These are phyloP conservation scores for Lycocerus yunnanus DNA, from an alignment of 2,888 invertebrate species.

Conservation along the genomic window DNA sequence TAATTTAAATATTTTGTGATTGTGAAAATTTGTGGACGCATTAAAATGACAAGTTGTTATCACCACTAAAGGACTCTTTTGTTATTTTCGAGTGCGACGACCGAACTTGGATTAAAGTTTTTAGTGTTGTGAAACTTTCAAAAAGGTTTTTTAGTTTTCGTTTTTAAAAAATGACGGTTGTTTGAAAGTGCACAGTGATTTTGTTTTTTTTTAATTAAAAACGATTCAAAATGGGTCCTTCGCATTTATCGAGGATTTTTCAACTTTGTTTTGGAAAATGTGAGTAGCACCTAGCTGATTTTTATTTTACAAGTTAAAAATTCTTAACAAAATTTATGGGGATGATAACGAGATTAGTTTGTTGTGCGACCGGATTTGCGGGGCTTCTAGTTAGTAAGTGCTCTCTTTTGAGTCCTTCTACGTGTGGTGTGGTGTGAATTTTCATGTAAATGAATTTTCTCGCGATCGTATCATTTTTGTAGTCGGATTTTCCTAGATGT, in stretches of 20 bases:
- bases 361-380: slow-evolving; percentile 14
- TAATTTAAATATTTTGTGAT: slow-evolving; percentile 17
- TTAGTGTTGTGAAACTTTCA: background rate
- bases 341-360: slow-evolving; percentile 14
- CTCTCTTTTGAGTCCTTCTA: background rate
- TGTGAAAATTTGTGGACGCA: slow-evolving; percentile 6
- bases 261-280: slow-evolving; percentile 1
- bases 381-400: slow-evolving; percentile 13
- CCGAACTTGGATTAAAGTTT: slow-evolving; percentile 1
- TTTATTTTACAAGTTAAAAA: background rate
- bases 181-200: slow-evolving; percentile 9
- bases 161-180: background rate
- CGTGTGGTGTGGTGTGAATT: background rate
- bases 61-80: background rate
- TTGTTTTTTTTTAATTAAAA: slow-evolving; percentile 8
- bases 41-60: background rate
- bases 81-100: background rate
- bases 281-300: slow-evolving; percentile 8
- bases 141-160: background rate
- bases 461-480: background rate
- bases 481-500: slow-evolving; percentile 1
- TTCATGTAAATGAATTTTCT: background rate
- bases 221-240: background rate
- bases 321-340: slow-evolving; percentile 7
- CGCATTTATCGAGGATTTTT: slow-evolving; percentile 5